Percentiles rank a stretch among this genome's conserved stretches.
Evolutionary conservation across 2,888 invertebrate genomes (phyloP).

Genomic region (Trichogramma evanescens): DNA sequence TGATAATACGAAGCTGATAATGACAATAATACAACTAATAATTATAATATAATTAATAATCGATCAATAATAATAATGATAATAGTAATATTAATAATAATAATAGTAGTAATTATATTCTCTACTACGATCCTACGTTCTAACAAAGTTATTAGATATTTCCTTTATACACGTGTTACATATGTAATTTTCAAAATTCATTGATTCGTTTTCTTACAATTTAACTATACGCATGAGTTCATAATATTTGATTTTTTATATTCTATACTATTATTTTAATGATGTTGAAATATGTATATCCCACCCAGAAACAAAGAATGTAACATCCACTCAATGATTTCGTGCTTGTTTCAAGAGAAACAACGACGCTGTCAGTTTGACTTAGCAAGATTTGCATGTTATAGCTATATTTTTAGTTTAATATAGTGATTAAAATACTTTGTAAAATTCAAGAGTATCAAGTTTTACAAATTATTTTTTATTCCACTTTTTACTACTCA

Average conservation of each 20-base stretch:
- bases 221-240: constrained; percentile 19
- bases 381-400: constrained; percentile 1
- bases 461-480: too few relatives aligned
- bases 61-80: constrained; percentile 4
- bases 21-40: constrained; percentile 17
- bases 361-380: constrained; percentile 5
- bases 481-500: too few relatives aligned
- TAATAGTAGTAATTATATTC: constrained; percentile 18
- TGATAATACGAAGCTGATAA: constrained; percentile 20
- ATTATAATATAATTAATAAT: constrained; percentile 10
- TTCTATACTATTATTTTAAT: constrained; percentile 18
- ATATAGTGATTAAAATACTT: too few relatives aligned
- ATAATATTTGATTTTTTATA: constrained; percentile 20
- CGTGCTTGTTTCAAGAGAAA: constrained; percentile 17
- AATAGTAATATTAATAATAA: constrained; percentile 9
- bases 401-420: too few relatives aligned
- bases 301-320: constrained; percentile 7
- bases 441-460: too few relatives aligned
- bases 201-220: constrained; percentile 23
- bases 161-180: constrained; percentile 25
- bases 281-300: constrained; percentile 21
- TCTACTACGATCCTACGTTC: constrained; percentile 21
- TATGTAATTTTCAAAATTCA: constrained; percentile 17
- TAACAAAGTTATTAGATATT: constrained; percentile 24
- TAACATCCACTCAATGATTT: constrained; percentile 22